Evolutionary conservation across 2,888 invertebrate species (phyloP), one percentile per base, ranked within the genome.

Genomic region (Melanargia galathea): DNA sequence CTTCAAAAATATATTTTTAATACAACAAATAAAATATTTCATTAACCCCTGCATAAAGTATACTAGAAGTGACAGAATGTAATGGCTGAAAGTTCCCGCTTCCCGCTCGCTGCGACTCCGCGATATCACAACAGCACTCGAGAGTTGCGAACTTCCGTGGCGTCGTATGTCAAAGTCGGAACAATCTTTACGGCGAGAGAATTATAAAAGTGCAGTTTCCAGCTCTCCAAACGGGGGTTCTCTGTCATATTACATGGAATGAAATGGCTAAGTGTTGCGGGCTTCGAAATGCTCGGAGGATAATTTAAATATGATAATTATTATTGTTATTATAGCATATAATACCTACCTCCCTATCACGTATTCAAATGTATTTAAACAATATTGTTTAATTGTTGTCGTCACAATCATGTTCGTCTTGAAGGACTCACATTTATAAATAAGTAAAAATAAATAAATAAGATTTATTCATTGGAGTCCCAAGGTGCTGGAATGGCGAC

Each of bases 141-240:
- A 18, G 26, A 56, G 57, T 58, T 58, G 46, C 22, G 46, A 57
- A 45, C 45, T 57, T 33, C 33, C 46, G 20, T 45, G 33, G 30
- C 57, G 22, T 48, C 35, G 35, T 58, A 46, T 35, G 57, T 48
- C 57, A 48, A 46, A 35, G 57, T 46, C 57, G 57, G 33, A 35
- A 46, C 57, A 48, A 58, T 58, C 57, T 58, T 13, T 8, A 8
- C 24, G 18, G 13, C 20, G 33, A 58, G 20, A 35, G 33, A 43
- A 58, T 58, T 58, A 16, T n/a, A 48, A 58, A 58, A 58, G 46
- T 46, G 57, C 57, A 58, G 35, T 58, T 58, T 48, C 43, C 46
- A 43, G 48, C 57, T 58, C 57, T 58, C 35, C 8, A 58, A 56
- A 58, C 46, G 46, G 35, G 46, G 22, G 18, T 30, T 57, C 16